Evolutionary conservation across 2,888 invertebrate genomes (phyloP).

Genomic region (Melieria omissa): DNA sequence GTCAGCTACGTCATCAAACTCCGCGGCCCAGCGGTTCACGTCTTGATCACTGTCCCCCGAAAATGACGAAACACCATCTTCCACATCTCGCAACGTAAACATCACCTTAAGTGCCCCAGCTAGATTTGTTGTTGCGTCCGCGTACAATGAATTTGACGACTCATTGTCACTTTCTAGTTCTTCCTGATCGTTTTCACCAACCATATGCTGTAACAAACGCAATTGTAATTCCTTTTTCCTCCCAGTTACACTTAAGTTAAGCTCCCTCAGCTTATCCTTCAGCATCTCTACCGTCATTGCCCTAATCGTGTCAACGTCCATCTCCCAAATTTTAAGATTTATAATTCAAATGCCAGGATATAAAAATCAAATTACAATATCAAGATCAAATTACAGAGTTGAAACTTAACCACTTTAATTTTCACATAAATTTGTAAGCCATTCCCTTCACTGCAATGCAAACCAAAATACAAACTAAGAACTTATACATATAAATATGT

Average conservation of each 20-base stretch:
- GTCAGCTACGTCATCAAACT: slow-evolving; percentile 30
- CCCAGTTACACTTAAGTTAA: not conserved
- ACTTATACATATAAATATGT: too few relatives aligned
- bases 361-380: too few relatives aligned
- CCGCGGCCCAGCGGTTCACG: slow-evolving; percentile 16
- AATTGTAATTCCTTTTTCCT: not conserved
- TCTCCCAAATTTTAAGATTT: too few relatives aligned
- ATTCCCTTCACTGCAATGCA: too few relatives aligned
- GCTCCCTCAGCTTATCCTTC: not conserved
- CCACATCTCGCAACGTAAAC: too few relatives aligned
- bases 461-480: too few relatives aligned
- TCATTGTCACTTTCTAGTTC: not conserved
- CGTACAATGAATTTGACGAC: not conserved
- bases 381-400: too few relatives aligned
- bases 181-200: not conserved
- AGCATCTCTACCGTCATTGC: not conserved
- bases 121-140: not conserved
- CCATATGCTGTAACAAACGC: not conserved
- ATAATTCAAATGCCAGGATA: too few relatives aligned
- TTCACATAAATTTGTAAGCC: too few relatives aligned
- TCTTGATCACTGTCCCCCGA: not conserved
- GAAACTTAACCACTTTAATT: too few relatives aligned
- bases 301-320: not conserved
- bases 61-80: not conserved
- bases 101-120: not conserved